phyloP scores from a whole-genome alignment of 1,140 invertebrate genomes.

The Anadara kagoshimensis region DNA sequence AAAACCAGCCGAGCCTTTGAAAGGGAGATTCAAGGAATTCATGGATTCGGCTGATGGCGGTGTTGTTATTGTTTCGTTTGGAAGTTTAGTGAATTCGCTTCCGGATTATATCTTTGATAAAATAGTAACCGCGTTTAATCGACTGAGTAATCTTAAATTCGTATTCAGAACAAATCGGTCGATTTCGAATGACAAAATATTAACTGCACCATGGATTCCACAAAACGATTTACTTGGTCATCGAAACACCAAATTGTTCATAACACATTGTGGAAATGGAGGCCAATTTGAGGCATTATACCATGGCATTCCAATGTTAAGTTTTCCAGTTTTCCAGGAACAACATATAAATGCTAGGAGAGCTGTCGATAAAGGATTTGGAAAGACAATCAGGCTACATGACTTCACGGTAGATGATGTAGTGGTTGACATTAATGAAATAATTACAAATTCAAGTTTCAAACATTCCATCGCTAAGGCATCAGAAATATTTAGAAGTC shows the following conservation, averaged over 20 bases:
- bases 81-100: slow-evolving; percentile 25
- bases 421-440: slow-evolving; percentile 48
- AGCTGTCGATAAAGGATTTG: slow-evolving; percentile 67
- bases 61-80: slow-evolving; percentile 46
- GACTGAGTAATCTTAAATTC: slow-evolving; percentile 73
- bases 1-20: background rate
- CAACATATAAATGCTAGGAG: slow-evolving; percentile 69
- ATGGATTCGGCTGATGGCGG: slow-evolving; percentile 26
- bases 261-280: slow-evolving; percentile 84
- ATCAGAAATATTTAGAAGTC: slow-evolving; percentile 40
- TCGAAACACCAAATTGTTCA: slow-evolving; percentile 77
- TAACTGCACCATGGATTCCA: slow-evolving; percentile 86
- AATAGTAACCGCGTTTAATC: slow-evolving; percentile 73
- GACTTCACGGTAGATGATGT: slow-evolving; percentile 57
- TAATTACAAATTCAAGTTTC: slow-evolving; percentile 35
- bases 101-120: slow-evolving; percentile 43
- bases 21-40: background rate
- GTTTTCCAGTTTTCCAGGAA: slow-evolving; percentile 78
- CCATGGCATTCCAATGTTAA: slow-evolving; percentile 83
- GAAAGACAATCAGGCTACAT: slow-evolving; percentile 58
- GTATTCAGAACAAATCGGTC: slow-evolving; percentile 75
- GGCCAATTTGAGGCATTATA: slow-evolving; percentile 84
- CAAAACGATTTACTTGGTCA: slow-evolving; percentile 86
- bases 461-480: slow-evolving; percentile 41
- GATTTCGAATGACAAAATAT: slow-evolving; percentile 64